Base-by-base conservation (phyloP, 1,140 invertebrate species). In the Drosophila tropicalis region DNA sequence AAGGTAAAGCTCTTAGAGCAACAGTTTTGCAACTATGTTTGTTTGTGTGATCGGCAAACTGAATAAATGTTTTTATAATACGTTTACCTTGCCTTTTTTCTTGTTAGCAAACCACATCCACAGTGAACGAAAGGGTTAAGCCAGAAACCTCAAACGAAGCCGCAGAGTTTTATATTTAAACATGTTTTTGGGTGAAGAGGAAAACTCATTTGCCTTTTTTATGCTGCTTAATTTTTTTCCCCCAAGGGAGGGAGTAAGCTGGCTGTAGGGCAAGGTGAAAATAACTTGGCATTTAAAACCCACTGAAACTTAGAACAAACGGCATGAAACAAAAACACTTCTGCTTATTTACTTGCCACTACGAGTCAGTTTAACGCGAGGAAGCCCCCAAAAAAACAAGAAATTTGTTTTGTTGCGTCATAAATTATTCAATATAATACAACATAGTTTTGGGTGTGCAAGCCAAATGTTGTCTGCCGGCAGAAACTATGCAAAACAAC, bases 361-460 rank as follows among this genome's bases (percentile, higher is more conserved):
- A 63, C 64, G 74, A 70, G 67, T 72, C 69, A 62, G 72, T 72
- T 75, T 67, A 41, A 41, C 13, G 55, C 63, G 51, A 22, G 32
- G 44, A 41, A 44, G 36, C 13, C 56, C 44, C 40, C n/a, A 40
- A 51, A 44, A 25, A 47, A 65, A 54, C 44, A 22, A 56, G 19
- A 54, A 72, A 75, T 57, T 76, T 58, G 61, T 70, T 79, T 54
- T 70, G 36, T 39, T 66, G 36, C 22, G 40, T 62, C 68, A 79
- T 81, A 44, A 87, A 76, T 83, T 76, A 86, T 69, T 64, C 32
- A 41, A 54, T 51, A 68, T 62, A 68, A 51, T 64, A 15, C 39
- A 64, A 76, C 72, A 64, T 67, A 81, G 57, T 74, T 51, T 57
- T 15, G 12, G 72, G 57, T 29, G 41, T 51, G 41, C 17, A 15